Conservation (phyloP, 2,888 invertebrate species). For the Chrysolina oricalcia region DNA sequence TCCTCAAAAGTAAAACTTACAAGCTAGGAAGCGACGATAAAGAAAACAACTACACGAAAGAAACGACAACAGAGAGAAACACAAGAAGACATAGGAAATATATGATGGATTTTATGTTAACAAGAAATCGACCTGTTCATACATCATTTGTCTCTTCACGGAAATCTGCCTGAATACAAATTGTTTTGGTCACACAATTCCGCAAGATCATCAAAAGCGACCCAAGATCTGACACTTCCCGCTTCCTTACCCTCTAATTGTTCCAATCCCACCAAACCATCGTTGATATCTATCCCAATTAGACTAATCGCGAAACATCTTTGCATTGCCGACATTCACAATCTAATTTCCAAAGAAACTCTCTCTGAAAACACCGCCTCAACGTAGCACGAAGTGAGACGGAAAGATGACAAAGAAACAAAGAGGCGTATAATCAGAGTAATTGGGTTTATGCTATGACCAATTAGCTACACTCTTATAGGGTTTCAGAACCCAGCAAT, state of each 20-base stretch:
- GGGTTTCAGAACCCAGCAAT: slow-evolving; percentile 60
- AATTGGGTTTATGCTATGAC: slow-evolving; percentile 65
- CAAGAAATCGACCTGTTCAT: too few relatives aligned
- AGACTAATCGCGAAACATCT: slow-evolving; percentile 16
- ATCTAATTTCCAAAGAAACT: not conserved
- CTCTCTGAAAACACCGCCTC: slow-evolving; percentile 13
- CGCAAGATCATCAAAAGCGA: too few relatives aligned
- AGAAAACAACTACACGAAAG: too few relatives aligned
- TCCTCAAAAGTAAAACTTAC: too few relatives aligned
- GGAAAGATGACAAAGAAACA: slow-evolving; percentile 43
- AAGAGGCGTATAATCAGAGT: slow-evolving; percentile 59
- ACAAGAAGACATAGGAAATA: too few relatives aligned
- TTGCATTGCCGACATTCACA: not conserved
- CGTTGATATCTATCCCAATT: slow-evolving; percentile 10
- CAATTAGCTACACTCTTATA: slow-evolving; percentile 64
- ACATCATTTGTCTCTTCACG: too few relatives aligned
- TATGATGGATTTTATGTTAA: too few relatives aligned
- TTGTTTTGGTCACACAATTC: too few relatives aligned
- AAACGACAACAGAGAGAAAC: too few relatives aligned
- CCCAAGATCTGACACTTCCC: not conserved
- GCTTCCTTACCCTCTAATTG: not conserved
- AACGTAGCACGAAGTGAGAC: slow-evolving; percentile 36
- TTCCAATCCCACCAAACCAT: not conserved
- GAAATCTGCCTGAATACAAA: too few relatives aligned
- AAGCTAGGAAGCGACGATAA: too few relatives aligned